Conservation (phyloP, 2,888 invertebrate genomes). For the Drosophila maculinotata region DNA sequence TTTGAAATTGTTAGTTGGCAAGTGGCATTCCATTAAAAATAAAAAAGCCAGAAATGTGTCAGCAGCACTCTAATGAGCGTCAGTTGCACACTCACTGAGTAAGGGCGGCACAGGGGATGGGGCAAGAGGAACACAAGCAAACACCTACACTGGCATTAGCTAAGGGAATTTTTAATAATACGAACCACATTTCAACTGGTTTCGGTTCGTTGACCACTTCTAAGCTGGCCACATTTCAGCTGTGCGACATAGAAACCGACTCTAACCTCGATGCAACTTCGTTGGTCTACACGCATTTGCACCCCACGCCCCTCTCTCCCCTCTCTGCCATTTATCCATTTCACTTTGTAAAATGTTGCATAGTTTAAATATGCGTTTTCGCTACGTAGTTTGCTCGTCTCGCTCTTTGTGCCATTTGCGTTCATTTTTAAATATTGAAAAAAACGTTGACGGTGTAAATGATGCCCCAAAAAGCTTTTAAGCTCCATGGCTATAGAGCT, state of each 20-base stretch:
- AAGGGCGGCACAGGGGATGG: background rate
- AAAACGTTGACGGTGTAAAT: conserved; percentile 54
- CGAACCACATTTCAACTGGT: conserved; percentile 67
- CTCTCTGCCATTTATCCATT: conserved; percentile 8
- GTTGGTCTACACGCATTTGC: conserved; percentile 20
- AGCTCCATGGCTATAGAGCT: conserved; percentile 48
- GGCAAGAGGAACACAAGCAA: background rate
- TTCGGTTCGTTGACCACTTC: conserved; percentile 40
- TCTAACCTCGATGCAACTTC: conserved; percentile 51
- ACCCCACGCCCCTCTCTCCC: background rate
- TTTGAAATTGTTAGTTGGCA: conserved; percentile 36
- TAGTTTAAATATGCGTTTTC: conserved; percentile 64
- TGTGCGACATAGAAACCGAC: conserved; percentile 35
- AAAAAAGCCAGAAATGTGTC: conserved; percentile 49
- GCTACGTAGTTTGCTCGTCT: conserved; percentile 14
- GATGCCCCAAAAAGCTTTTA: conserved; percentile 65
- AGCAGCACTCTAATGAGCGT: conserved; percentile 55
- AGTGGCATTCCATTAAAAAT: conserved; percentile 53
- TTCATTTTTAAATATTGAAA: conserved; percentile 62
- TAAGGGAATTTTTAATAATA: conserved; percentile 72
- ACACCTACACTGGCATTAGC: conserved; percentile 38
- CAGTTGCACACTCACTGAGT: conserved; percentile 20
- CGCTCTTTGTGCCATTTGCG: conserved; percentile 49
- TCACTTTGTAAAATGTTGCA: conserved; percentile 36
- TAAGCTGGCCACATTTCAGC: conserved; percentile 56